Base-by-base conservation (phyloP, 2,888 invertebrate genomes). In the Mellilla xanthometata region DNA sequence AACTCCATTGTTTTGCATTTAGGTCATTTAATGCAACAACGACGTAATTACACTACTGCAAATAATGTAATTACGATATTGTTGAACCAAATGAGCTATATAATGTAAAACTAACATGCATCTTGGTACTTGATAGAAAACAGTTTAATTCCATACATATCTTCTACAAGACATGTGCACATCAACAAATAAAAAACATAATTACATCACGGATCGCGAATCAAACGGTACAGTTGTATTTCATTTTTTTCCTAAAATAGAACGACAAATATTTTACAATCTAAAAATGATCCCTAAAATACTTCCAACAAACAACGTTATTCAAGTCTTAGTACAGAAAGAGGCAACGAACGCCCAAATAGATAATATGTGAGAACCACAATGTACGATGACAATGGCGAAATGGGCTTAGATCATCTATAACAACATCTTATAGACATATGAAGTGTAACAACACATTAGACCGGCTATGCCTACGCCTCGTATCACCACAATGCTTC, bases 271-370 rank as follows among this genome's bases (percentile, higher is more conserved):
- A 52, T 59, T 55, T 55, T 53, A 48, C 53, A 50, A 34, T 67
- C 72, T 75, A 74, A 72, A 24, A 70, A 72, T 68, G 68, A 65
- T 69, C 60, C 68, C 71, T 75, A 78, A 19, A 74, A 76, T 74
- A 78, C 59, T 70, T 74, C 81, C 68, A 86, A 84, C 81, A 81
- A 76, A 81, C 81, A 82, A 83, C 79, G 61, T 76, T 76, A 75
- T 67, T 72, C 65, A 76, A 75, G 73, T 81, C 79, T 81, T 75
- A 73, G 64, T 62, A 68, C 60, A 76, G 72, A 72, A 70, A 72
- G 65, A 73, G 64, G 64, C 63, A 65, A 56, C 62, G 65, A 63
- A 56, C 58, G 66, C 60, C 61, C 64, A 42, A 42, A 46, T 45
- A 54, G 48, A 54, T 54, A 49, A 44, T 52, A 39, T 39, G 30